Evolutionary conservation across 2,888 invertebrate genomes (phyloP), one percentile per base, ranked within the genome.

Genomic region (Lithophane ornitopus): DNA sequence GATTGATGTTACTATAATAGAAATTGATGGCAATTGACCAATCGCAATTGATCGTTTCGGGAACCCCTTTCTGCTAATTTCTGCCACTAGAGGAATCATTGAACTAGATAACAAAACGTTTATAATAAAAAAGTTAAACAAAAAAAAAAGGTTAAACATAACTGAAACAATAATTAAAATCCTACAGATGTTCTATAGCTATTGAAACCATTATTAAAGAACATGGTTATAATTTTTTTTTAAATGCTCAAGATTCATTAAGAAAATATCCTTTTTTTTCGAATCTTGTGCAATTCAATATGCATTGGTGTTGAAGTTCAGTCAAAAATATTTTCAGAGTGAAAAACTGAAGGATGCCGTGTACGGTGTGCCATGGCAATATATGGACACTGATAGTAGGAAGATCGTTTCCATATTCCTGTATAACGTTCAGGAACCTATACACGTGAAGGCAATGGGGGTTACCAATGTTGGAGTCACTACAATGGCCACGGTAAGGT

Each of bases 281-380:
- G 9, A 52, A 54, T 54, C 2, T 19, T 19, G 26, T 14, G 14
- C 9, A n/a, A 54, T 26, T 6, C 56, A 56, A 26, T 26, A 56
- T 14, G 28, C 22, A 66, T 22, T 66, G 22, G 2, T 66, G 46
- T 22, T 22, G 22, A 46, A 46, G 14, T 22, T 46, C 9, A 28
- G 1, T 9, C 16, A 67, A n/a, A n/a, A 52, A 41, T 72, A 72
- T 41, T 74, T 70, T 34, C 82, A 92, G 92, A 91, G 89, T 66
- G 86, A 84, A 26, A 85, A 81, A 66, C 70, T 92, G 8, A 89
- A 82, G 26, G 82, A 90, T 39, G 86, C 88, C 7, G 89, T 91
- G 0, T 93, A 92, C 71, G 65, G 61, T 11, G 63, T 91, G 7
- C 93, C 93, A 0, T 93, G 93, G 93, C 87, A 93, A 49, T 85